Percentiles rank a stretch among this genome's conserved stretches.
Conservation (phyloP, 1,140 invertebrate species). For the Nebria ingens region DNA sequence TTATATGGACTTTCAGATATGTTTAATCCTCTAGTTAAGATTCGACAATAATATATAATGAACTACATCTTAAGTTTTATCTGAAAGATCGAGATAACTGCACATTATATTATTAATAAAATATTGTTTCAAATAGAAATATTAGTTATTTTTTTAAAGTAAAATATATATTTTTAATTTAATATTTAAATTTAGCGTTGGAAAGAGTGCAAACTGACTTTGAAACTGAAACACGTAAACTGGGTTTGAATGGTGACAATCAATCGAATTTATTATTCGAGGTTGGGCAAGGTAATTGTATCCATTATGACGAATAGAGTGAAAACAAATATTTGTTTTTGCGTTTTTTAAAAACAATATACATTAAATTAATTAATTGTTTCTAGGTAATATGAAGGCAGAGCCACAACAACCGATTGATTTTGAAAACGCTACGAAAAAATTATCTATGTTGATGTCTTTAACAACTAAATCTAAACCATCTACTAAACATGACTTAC, state of each 20-base stretch:
- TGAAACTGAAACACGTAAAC: slow-evolving; percentile 14
- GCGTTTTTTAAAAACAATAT: slow-evolving; percentile 14
- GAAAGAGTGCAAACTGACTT: slow-evolving; percentile 25
- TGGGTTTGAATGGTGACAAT: neutral
- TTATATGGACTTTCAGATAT: too few relatives aligned
- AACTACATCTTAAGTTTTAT: too few relatives aligned
- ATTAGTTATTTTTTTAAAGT: neutral
- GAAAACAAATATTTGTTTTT: slow-evolving; percentile 12
- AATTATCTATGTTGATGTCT: neutral
- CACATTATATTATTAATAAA: too few relatives aligned
- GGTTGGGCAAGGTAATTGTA: neutral
- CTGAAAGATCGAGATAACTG: too few relatives aligned
- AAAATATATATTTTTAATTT: neutral
- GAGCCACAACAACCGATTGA: slow-evolving; percentile 16
- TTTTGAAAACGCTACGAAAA: neutral
- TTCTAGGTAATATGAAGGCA: slow-evolving; percentile 10
- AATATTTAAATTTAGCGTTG: slow-evolving; percentile 20
- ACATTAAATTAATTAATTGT: neutral
- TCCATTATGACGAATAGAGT: neutral
- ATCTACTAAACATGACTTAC: too few relatives aligned
- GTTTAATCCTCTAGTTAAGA: too few relatives aligned
- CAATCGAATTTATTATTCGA: neutral
- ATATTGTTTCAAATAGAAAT: too few relatives aligned
- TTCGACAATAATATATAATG: too few relatives aligned
- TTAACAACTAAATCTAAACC: neutral